phyloP scores from a whole-genome alignment of 1,140 invertebrate genomes.

The Cydia amplana region DNA sequence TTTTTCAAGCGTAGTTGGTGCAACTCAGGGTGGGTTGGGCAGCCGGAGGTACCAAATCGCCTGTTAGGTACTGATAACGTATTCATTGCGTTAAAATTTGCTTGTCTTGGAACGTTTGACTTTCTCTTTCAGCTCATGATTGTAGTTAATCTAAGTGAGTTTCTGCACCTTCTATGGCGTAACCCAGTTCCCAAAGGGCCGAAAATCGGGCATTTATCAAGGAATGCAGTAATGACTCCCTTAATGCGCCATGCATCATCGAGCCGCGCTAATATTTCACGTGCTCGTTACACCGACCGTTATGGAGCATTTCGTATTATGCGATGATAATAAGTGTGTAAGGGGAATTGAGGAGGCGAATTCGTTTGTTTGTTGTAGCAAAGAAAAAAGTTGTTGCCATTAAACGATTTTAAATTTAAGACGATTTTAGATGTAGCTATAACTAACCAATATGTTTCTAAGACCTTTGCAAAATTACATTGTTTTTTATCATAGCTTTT shows the following conservation, averaged over 20 bases:
- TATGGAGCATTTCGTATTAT: slow-evolving; percentile 37
- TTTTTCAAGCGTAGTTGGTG: too few relatives aligned
- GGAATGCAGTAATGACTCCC: slow-evolving; percentile 28
- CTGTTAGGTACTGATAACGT: too few relatives aligned
- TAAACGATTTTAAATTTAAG: too few relatives aligned
- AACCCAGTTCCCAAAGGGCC: slow-evolving; percentile 2
- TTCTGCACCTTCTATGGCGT: background rate
- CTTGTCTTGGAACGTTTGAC: background rate
- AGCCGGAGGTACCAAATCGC: too few relatives aligned
- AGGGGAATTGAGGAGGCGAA: slow-evolving; percentile 27
- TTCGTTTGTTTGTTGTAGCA: background rate
- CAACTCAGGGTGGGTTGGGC: too few relatives aligned
- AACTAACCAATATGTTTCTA: too few relatives aligned
- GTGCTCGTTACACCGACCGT: slow-evolving; percentile 51
- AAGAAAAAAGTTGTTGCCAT: too few relatives aligned
- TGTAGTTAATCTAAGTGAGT: background rate
- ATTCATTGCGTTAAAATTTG: too few relatives aligned
- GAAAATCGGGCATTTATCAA: background rate
- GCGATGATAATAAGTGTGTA: slow-evolving; percentile 35
- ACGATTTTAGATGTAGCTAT: too few relatives aligned
- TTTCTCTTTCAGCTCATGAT: background rate
- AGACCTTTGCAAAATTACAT: too few relatives aligned
- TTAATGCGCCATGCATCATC: slow-evolving; percentile 45
- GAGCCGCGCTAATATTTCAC: slow-evolving; percentile 44
- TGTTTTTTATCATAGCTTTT: too few relatives aligned